Evolutionary conservation across 2,888 invertebrate species (phyloP), one percentile per base, ranked within the genome.

Genomic region (Nomada flava): DNA sequence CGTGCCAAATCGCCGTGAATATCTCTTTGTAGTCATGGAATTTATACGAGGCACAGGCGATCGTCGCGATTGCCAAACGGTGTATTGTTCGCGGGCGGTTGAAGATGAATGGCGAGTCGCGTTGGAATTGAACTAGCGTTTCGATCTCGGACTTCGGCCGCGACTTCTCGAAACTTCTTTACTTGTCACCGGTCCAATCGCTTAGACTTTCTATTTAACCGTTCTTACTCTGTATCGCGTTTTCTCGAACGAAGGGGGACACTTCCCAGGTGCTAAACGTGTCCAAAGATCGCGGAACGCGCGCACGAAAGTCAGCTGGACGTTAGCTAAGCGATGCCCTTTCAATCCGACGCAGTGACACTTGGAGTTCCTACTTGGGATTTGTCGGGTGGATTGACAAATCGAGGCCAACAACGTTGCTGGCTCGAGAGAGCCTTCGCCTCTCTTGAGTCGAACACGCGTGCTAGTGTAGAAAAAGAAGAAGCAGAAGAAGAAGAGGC

Each of bases 341-440:
- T 83, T 87, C 80, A 60, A 80, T 85, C 72, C 65, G 74, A 75
- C 78, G 78, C 74, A 76, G 82, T 71, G 81, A 85, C 85, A 87
- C 79, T 79, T 70, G 72, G 76, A 74, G 82, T 84, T 83, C 88
- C 87, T 87, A 88, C 86, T 88, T 88, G 69, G 88, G 87, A 88
- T 88, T 88, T 81, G 89, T 88, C 88, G 73, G 82, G 76, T 82
- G 86, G 88, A 86, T 87, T 89, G 88, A 89, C 88, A 89, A 89
- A 89, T 89, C 88, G 89, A 89, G 88, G 88, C 89, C 88, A 89
- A 73, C 86, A 68, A 77, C 85, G 78, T 63, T 71, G 76, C 71
- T 80, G 63, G 76, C 76, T 78, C 79, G 84, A 75, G 63, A 77
- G 76, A 59, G 62, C 5, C 47, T 83, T 79, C 74, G 73, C 87